Evolutionary conservation across 2,888 invertebrate species (phyloP).

Genomic region (Patella depressa): DNA sequence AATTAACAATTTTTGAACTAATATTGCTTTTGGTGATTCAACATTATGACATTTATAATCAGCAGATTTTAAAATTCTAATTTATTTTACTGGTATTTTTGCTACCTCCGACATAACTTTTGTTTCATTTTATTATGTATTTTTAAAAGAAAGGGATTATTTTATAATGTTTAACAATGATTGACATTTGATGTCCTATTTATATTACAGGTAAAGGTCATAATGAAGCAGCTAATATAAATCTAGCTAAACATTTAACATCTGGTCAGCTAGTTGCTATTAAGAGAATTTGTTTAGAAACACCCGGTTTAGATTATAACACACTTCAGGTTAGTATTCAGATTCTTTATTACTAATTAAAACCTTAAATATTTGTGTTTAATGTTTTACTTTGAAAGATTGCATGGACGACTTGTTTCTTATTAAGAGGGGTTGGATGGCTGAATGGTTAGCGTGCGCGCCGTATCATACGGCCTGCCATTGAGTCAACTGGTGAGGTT

Average conservation of each 20-base stretch:
- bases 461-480: no score
- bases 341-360: neutral
- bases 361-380: neutral
- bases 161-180: neutral
- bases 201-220: constrained; percentile 60
- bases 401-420: neutral
- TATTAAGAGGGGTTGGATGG: no score
- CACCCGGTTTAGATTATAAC: constrained; percentile 49
- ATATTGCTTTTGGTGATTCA: no score
- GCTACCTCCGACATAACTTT: neutral
- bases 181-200: constrained; percentile 1
- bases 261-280: constrained; percentile 59
- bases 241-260: constrained; percentile 57
- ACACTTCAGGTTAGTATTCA: constrained; percentile 53
- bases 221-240: constrained; percentile 58
- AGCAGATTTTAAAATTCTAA: neutral
- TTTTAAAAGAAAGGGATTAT: neutral
- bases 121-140: neutral
- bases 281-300: constrained; percentile 59
- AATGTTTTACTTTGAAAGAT: neutral
- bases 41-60: constrained; percentile 22
- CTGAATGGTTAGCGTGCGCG: no score
- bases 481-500: no score
- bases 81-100: neutral
- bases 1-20: no score